Evolutionary conservation across 1,140 invertebrate species (phyloP).

Genomic region (Neodiprion virginianus): DNA sequence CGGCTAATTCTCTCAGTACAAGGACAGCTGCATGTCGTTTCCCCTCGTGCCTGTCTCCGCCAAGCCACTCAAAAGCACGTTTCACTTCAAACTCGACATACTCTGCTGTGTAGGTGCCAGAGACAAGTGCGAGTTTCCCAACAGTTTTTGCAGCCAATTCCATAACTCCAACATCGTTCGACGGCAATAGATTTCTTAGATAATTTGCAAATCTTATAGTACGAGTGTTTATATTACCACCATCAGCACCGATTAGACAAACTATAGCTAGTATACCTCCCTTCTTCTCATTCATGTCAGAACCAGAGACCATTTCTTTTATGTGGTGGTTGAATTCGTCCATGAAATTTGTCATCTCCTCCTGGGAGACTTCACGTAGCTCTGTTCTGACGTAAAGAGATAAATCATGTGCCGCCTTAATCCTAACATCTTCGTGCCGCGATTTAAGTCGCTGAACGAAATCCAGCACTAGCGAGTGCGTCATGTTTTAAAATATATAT

Average conservation of each 20-base stretch:
- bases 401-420: constrained; percentile 86
- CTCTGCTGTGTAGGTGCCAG: constrained; percentile 91
- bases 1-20: constrained; percentile 91
- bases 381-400: constrained; percentile 93
- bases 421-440: constrained; percentile 82
- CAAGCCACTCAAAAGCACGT: constrained; percentile 92
- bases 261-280: constrained; percentile 95
- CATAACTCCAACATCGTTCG: constrained; percentile 91
- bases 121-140: constrained; percentile 88
- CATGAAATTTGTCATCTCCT: constrained; percentile 89
- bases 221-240: constrained; percentile 88
- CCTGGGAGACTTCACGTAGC: constrained; percentile 87
- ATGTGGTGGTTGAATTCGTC: constrained; percentile 97
- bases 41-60: constrained; percentile 86
- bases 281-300: constrained; percentile 93
- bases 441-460: constrained; percentile 90
- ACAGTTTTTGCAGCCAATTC: constrained; percentile 95
- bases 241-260: constrained; percentile 90
- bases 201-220: constrained; percentile 94
- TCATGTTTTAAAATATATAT: constrained; percentile 55
- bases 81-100: constrained; percentile 98
- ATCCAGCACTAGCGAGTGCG: constrained; percentile 71
- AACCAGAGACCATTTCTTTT: constrained; percentile 93
- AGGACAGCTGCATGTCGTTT: constrained; percentile 92
- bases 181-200: constrained; percentile 87